Conservation (phyloP, 1,140 invertebrate species). For the Psilanteris sp. region DNA sequence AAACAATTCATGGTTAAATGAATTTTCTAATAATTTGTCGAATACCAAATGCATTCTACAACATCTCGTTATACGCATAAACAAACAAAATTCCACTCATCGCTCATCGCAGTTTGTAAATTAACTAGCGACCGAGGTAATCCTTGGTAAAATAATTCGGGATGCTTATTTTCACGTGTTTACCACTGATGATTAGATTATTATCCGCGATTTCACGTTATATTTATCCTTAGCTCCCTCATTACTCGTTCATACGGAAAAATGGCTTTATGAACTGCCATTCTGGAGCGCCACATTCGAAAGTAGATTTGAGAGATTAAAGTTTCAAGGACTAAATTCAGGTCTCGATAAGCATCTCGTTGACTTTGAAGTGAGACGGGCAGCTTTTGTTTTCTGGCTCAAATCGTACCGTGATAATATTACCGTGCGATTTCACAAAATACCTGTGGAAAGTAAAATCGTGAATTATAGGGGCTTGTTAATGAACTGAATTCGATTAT, state of each 20-base stretch:
- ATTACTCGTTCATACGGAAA: constrained; percentile 39
- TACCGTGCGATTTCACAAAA: constrained; percentile 22
- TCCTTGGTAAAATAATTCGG: constrained; percentile 19
- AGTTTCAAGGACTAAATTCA: constrained; percentile 51
- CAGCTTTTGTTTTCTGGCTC: constrained; percentile 42
- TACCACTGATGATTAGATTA: constrained; percentile 29
- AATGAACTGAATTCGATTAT: constrained; percentile 52
- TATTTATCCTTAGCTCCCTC: constrained; percentile 39
- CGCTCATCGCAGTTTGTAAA: neutral
- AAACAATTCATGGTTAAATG: too few species aligned
- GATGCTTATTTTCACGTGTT: constrained; percentile 24
- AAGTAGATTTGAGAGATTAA: constrained; percentile 57
- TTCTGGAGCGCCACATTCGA: constrained; percentile 31
- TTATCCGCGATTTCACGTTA: constrained; percentile 25
- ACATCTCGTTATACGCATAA: too few species aligned
- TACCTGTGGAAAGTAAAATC: constrained; percentile 26
- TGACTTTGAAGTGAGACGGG: constrained; percentile 51
- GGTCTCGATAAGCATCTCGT: constrained; percentile 58
- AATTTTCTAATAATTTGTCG: too few species aligned
- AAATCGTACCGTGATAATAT: constrained; percentile 10
- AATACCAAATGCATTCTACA: too few species aligned
- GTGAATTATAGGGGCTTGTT: constrained; percentile 18
- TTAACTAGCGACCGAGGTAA: constrained; percentile 14
- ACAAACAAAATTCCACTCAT: neutral
- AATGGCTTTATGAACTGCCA: constrained; percentile 33